phyloP scores from a whole-genome alignment of 2,888 invertebrate genomes.

The Limnephilus marmoratus region DNA sequence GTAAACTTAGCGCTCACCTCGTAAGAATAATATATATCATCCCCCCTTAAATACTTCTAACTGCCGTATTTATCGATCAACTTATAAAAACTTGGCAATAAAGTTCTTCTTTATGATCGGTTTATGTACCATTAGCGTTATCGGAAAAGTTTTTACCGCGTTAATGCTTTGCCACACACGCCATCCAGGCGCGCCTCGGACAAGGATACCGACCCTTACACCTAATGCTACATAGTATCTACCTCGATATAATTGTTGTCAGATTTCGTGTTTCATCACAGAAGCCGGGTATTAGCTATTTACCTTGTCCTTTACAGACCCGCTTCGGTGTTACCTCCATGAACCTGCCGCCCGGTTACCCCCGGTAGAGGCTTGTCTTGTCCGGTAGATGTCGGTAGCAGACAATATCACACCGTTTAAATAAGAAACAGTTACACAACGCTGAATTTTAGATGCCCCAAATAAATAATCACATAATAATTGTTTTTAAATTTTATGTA shows the following conservation, averaged over 20 bases:
- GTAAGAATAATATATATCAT: slow-evolving; percentile 27
- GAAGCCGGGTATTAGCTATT: neutral
- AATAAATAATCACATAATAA: neutral
- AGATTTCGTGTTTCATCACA: neutral
- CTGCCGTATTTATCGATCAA: slow-evolving; percentile 49
- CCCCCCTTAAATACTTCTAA: slow-evolving; percentile 39
- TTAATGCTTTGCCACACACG: slow-evolving; percentile 26
- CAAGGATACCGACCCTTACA: neutral
- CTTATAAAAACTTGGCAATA: slow-evolving; percentile 46
- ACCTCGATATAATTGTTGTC: slow-evolving; percentile 21
- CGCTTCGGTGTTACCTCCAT: neutral
- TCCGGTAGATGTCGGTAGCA: slow-evolving; percentile 62
- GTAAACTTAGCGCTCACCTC: slow-evolving; percentile 22
- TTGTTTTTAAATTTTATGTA: no score
- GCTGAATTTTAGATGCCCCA: neutral
- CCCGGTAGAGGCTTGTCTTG: slow-evolving; percentile 37
- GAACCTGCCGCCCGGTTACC: neutral
- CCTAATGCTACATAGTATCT: neutral
- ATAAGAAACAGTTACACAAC: neutral
- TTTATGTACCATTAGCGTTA: slow-evolving; percentile 49
- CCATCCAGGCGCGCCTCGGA: slow-evolving; percentile 32
- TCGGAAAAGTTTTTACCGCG: slow-evolving; percentile 52
- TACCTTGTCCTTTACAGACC: slow-evolving; percentile 2
- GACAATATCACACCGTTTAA: slow-evolving; percentile 29
- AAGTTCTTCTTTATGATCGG: slow-evolving; percentile 48